These are phyloP conservation scores for Apogon hyalosoma DNA, from an alignment of 2,797 vertebrate species.

Conservation along the genomic window DNA sequence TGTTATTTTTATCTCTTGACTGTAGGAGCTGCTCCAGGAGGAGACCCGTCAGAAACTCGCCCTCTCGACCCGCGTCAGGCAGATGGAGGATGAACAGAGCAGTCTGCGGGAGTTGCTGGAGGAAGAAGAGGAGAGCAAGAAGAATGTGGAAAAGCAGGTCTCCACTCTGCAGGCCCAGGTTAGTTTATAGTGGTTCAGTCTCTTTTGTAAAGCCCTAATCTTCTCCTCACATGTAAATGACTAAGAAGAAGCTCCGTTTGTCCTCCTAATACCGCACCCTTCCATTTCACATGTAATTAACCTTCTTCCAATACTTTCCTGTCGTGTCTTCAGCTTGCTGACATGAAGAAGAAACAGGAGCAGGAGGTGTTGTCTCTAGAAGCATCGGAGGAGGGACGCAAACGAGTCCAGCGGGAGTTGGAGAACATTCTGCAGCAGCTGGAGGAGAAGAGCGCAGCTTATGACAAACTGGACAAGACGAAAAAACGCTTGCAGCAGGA, in stretches of 20 bases:
- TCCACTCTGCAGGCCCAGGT: slow-evolving; percentile 91
- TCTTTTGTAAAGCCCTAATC: no score
- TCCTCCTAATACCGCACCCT: not conserved
- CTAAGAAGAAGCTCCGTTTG: no score
- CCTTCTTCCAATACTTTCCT: not conserved
- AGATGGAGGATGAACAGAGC: slow-evolving; percentile 93
- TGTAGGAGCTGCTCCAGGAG: slow-evolving; percentile 92
- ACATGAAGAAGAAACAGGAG: slow-evolving; percentile 94
- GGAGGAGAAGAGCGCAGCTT: slow-evolving; percentile 91
- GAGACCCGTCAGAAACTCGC: slow-evolving; percentile 95
- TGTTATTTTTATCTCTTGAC: not conserved
- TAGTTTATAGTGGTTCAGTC: not conserved
- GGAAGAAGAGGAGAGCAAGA: slow-evolving; percentile 94
- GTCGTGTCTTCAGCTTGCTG: slow-evolving; percentile 82
- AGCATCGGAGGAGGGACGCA: slow-evolving; percentile 88
- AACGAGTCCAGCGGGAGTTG: slow-evolving; percentile 90
- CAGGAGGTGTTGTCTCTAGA: slow-evolving; percentile 87
- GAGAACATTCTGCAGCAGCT: slow-evolving; percentile 86
- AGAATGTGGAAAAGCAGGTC: slow-evolving; percentile 91
- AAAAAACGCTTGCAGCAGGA: slow-evolving; percentile 96
- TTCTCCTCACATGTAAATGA: no score
- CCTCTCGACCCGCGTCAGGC: slow-evolving; percentile 90
- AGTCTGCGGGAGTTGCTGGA: slow-evolving; percentile 91
- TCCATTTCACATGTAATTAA: not conserved
- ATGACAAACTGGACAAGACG: slow-evolving; percentile 96